Evolutionary conservation across 2,113 vertebrate species (phyloP), one percentile per base, ranked within the genome.

Genomic region (Procavia capensis): DNA sequence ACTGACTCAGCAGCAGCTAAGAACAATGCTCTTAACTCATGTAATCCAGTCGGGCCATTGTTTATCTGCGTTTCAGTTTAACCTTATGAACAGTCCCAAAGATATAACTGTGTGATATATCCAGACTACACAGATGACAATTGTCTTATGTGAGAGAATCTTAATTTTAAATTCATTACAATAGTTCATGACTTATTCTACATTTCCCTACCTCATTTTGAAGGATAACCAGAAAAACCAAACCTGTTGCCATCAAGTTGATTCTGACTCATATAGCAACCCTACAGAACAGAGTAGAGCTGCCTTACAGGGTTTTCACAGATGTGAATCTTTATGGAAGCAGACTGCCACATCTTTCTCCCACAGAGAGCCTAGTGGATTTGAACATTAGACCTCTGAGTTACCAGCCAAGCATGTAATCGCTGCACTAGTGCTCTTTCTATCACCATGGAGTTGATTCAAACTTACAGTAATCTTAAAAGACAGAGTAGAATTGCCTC

Each of bases 1-100:
- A 16, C 34, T 17, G 16, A 66, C 11, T 34, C 4, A 34, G 2
- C 2, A 34, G 29, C 63, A 13, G 13, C 2, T 34, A 31, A 66
- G 9, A 66, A 34, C 63, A 66, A 66, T 8, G 41, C 57, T 24
- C 16, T 64, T 45, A 72, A 61, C 89, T 96, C 41, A 80, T 74
- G 16, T 85, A 88, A 31, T 82, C 10, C 4, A 43, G 36, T 91
- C 50, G 39, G 10, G 29, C 47, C 36, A 88, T 39, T 95, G 54
- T 70, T 24, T 93, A 31, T 96, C 59, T 86, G 25, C 89, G 34
- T 92, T 95, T 93, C 68, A 85, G 63, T 88, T 79, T 92, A 95
- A 81, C n/a, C 6, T 61, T 41, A 41, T 61, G n/a, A 61, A 31
- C 59, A 83, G 63, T 83, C 36, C 36, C 11, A 29, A 61, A 20